A percentile compares a stretch with the other conserved stretches of the same genome.
Conservation (phyloP, 2,113 vertebrate species). For the Etheostoma cragini region DNA sequence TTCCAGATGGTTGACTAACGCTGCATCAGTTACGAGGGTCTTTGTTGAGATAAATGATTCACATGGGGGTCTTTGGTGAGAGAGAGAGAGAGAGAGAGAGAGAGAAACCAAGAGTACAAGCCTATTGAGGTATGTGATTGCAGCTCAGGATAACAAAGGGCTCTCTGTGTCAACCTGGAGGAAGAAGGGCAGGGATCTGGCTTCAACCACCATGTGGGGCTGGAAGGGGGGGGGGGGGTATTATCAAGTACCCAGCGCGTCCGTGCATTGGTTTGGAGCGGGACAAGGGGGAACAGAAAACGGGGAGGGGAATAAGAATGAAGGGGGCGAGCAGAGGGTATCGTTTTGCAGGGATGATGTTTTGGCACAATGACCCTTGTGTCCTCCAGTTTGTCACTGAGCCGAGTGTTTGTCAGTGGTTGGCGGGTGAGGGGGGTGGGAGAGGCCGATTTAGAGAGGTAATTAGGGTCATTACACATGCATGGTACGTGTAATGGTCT, state of each 20-base stretch:
- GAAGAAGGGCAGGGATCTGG: constrained; percentile 35
- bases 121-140: constrained; percentile 46
- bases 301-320: background rate
- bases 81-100: background rate
- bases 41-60: no score
- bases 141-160: constrained; percentile 59
- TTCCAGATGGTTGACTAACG: background rate
- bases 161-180: constrained; percentile 73
- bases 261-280: constrained; percentile 34
- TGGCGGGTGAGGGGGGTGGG: constrained; percentile 21
- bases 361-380: constrained; percentile 73
- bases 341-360: constrained; percentile 48
- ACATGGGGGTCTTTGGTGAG: no score
- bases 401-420: constrained; percentile 40
- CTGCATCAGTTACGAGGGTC: constrained; percentile 11
- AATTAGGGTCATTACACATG: constrained; percentile 74
- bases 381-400: constrained; percentile 59
- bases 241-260: constrained; percentile 51
- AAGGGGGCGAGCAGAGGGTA: constrained; percentile 16
- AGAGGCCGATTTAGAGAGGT: constrained; percentile 34
- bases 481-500: constrained; percentile 58
- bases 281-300: constrained; percentile 7
- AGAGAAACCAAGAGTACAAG: constrained; percentile 6
- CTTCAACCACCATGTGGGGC: constrained; percentile 18
- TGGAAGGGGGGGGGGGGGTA: background rate